Evolutionary conservation across 2,797 vertebrate species (phyloP).

Genomic region (Pagetopsis macropterus): DNA sequence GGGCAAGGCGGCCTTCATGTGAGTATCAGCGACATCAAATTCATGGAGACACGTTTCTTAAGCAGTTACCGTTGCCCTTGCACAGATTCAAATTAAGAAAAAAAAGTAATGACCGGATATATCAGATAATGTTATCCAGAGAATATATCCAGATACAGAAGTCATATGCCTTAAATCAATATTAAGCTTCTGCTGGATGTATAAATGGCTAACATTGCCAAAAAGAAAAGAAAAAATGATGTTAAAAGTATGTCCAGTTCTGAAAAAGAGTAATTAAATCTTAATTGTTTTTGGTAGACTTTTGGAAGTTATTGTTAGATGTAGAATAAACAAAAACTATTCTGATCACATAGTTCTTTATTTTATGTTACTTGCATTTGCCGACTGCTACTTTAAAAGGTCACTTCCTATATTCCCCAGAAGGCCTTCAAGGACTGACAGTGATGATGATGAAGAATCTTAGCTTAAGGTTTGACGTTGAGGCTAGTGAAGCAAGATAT

Average conservation of each 20-base stretch:
- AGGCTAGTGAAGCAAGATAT: neutral
- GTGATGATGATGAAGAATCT: constrained; percentile 17
- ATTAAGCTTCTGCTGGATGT: too few species aligned
- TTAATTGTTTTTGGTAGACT: neutral
- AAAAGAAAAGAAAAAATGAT: too few species aligned
- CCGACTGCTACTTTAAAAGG: constrained; percentile 3
- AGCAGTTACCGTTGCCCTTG: neutral
- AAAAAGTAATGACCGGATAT: too few species aligned
- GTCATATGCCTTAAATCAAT: neutral
- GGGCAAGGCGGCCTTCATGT: constrained; percentile 96
- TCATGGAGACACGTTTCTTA: neutral
- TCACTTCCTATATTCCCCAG: constrained; percentile 21
- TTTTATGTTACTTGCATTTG: neutral
- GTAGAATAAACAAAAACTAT: neutral
- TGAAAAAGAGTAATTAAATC: neutral
- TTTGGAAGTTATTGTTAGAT: neutral
- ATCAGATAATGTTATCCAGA: neutral
- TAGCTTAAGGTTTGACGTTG: constrained; percentile 27
- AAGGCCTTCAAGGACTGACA: constrained; percentile 30
- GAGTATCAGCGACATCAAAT: constrained; percentile 72
- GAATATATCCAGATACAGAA: neutral
- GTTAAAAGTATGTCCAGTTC: neutral
- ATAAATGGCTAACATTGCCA: too few species aligned
- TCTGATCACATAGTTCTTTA: neutral
- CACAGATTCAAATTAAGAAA: neutral